phyloP scores from a whole-genome alignment of 2,113 vertebrate genomes.

The Puma concolor region DNA sequence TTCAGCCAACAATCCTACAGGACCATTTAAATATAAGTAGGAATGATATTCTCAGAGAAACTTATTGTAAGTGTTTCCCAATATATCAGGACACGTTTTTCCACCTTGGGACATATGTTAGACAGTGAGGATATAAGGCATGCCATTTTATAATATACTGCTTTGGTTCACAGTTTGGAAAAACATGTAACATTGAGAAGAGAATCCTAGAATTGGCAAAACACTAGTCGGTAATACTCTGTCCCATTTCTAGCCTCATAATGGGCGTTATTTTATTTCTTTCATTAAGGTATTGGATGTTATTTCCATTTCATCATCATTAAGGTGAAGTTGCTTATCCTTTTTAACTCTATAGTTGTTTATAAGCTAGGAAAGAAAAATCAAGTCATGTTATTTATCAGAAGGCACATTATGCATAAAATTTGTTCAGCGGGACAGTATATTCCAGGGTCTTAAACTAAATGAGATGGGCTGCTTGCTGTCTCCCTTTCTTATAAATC shows the following conservation, averaged over 20 bases:
- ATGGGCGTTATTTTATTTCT: not conserved
- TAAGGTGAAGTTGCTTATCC: slow-evolving; percentile 10
- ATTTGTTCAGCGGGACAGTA: not conserved
- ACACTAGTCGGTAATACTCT: not conserved
- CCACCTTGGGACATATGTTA: not conserved
- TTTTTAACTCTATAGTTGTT: not conserved
- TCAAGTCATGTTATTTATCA: slow-evolving; percentile 6
- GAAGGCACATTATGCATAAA: not conserved
- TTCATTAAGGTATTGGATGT: not conserved
- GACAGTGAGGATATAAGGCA: not conserved
- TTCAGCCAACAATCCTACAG: not conserved
- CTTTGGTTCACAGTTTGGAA: not conserved
- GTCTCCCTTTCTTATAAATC: not conserved
- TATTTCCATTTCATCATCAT: not conserved
- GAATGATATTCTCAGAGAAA: not conserved
- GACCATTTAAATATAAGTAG: not conserved
- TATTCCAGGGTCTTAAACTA: not conserved
- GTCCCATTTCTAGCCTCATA: not conserved
- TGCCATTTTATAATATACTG: not conserved
- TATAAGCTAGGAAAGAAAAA: slow-evolving; percentile 32
- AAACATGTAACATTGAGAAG: not conserved
- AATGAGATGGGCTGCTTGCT: not conserved
- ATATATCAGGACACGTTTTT: not conserved
- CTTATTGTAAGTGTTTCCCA: not conserved
- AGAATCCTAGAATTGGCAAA: not conserved